phyloP scores from a whole-genome alignment of 2,888 invertebrate genomes.

The Ochropacha duplaris region DNA sequence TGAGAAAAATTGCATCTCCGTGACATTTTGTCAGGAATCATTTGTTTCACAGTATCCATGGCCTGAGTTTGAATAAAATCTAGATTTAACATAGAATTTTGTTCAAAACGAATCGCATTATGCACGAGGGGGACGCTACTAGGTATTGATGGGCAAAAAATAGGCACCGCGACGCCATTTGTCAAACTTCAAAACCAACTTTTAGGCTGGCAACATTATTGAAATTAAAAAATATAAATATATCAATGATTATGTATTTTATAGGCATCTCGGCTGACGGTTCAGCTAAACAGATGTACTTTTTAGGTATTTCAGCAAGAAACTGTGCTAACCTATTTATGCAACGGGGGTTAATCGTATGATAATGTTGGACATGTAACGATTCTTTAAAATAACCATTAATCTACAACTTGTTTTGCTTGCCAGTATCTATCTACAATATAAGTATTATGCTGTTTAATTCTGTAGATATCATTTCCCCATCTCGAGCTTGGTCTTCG shows the following conservation, averaged over 20 bases:
- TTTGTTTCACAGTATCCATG: constrained; percentile 57
- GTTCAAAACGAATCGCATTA: constrained; percentile 39
- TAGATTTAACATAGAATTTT: constrained; percentile 45
- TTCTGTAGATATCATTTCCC: background rate
- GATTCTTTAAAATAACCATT: constrained; percentile 45
- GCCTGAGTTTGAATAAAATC: constrained; percentile 68
- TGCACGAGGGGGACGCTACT: constrained; percentile 18
- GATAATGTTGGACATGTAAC: constrained; percentile 43
- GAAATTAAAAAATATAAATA: background rate
- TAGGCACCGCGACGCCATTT: constrained; percentile 6
- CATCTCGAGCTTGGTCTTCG: background rate
- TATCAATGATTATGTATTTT: background rate
- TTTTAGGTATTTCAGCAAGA: constrained; percentile 19
- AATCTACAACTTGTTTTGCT: constrained; percentile 53
- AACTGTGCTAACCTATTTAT: constrained; percentile 54
- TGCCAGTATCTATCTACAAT: constrained; percentile 23
- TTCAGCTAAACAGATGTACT: constrained; percentile 6
- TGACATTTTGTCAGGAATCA: constrained; percentile 72
- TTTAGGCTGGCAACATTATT: constrained; percentile 5
- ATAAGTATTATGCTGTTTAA: background rate
- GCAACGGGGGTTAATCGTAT: constrained; percentile 54
- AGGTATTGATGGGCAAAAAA: constrained; percentile 18
- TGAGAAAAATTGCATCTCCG: constrained; percentile 71
- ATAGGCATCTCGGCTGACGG: background rate
- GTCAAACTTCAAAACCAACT: constrained; percentile 4